A percentile compares a stretch with the other conserved stretches of the same genome.
Conservation (phyloP, 1,140 invertebrate genomes). For the Streblospio benedicti region DNA sequence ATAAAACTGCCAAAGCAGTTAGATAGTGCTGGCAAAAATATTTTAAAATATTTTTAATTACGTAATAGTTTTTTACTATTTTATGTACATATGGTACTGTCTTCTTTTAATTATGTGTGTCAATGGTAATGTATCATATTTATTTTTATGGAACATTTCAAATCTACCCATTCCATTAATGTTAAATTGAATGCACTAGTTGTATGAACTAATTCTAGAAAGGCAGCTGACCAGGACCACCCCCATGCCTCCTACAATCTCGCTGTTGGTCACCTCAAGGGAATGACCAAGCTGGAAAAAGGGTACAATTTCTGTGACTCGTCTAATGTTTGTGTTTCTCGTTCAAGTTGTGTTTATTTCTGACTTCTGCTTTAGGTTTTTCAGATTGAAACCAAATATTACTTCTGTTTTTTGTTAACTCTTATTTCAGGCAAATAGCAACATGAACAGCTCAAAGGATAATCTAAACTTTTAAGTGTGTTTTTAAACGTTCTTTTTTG, state of each 20-base stretch:
- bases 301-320: conserved; percentile 31
- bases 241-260: conserved; percentile 54
- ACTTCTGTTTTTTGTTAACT: background rate
- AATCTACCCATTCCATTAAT: too few relatives aligned
- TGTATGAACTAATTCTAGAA: too few relatives aligned
- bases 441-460: background rate
- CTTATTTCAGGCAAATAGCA: background rate
- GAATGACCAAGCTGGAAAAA: conserved; percentile 41
- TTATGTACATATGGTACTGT: too few relatives aligned
- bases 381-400: background rate
- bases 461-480: background rate
- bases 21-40: too few relatives aligned
- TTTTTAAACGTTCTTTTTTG: too few relatives aligned
- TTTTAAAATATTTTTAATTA: too few relatives aligned
- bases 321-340: background rate
- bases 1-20: too few relatives aligned
- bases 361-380: background rate
- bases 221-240: conserved; percentile 53
- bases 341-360: background rate
- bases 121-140: background rate
- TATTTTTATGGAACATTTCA: background rate
- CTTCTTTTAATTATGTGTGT: too few relatives aligned
- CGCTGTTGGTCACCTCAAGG: conserved; percentile 53
- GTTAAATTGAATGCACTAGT: too few relatives aligned
- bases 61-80: too few relatives aligned